A percentile compares a stretch with the other conserved stretches of the same genome.
These are phyloP conservation scores for Petrolisthes manimaculis DNA, from an alignment of 2,888 invertebrate genomes.

Conservation along the genomic window DNA sequence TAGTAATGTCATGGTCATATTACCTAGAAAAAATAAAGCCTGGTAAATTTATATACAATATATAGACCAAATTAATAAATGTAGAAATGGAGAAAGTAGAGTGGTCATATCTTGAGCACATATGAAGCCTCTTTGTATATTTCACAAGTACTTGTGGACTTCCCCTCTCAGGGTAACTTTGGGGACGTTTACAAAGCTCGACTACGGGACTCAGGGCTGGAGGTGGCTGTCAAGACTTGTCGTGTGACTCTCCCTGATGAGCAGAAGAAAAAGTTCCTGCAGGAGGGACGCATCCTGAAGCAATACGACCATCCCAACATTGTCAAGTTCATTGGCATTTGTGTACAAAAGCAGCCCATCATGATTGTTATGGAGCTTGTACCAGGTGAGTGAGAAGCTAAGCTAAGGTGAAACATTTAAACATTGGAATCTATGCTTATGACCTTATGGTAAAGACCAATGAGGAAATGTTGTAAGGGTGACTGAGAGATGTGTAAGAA, in stretches of 20 bases:
- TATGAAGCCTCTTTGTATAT: too few species aligned
- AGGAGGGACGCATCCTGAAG: constrained; percentile 94
- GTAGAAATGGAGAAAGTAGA: too few species aligned
- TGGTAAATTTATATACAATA: too few species aligned
- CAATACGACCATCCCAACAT: constrained; percentile 98
- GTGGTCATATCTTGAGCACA: too few species aligned
- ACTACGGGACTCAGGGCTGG: constrained; percentile 80
- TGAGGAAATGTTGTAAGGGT: too few species aligned
- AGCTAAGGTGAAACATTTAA: too few species aligned
- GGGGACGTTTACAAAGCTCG: constrained; percentile 96
- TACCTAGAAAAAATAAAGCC: too few species aligned
- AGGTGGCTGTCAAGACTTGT: constrained; percentile 96
- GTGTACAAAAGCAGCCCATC: constrained; percentile 97
- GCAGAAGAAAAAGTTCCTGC: constrained; percentile 90
- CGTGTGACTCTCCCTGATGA: constrained; percentile 94
- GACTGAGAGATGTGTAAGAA: too few species aligned
- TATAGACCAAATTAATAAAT: too few species aligned
- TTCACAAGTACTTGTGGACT: background rate
- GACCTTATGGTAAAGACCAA: too few species aligned
- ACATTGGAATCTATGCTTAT: too few species aligned
- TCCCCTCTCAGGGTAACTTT: constrained; percentile 86
- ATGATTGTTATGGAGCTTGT: constrained; percentile 99
- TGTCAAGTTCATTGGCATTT: constrained; percentile 95
- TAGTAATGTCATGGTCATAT: too few species aligned
- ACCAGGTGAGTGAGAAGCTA: constrained; percentile 75